These are phyloP conservation scores for Microchrysa polita DNA, from an alignment of 2,888 invertebrate species.

Conservation along the genomic window DNA sequence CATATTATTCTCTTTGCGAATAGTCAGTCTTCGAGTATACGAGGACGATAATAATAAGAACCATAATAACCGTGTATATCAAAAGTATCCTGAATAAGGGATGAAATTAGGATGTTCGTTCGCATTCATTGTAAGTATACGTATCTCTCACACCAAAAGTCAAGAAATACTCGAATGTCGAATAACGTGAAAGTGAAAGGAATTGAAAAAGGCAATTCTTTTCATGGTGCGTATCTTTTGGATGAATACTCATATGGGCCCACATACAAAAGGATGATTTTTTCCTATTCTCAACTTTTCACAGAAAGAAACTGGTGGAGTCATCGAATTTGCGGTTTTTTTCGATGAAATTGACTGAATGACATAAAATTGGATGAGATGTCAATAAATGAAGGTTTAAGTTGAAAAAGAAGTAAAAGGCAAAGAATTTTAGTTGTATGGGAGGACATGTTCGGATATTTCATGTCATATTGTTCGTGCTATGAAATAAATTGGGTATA, in stretches of 20 bases:
- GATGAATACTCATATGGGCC: background rate
- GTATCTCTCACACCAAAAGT: background rate
- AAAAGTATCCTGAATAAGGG: background rate
- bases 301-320: background rate
- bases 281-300: background rate
- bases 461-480: background rate
- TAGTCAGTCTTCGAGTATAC: no score
- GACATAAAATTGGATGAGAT: constrained; percentile 9
- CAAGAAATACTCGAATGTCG: no score
- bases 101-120: constrained; percentile 1
- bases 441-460: background rate
- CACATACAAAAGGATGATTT: background rate
- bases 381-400: constrained; percentile 7
- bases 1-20: background rate
- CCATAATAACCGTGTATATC: background rate
- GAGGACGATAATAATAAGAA: constrained; percentile 2
- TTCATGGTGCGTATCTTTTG: background rate
- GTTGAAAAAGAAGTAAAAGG: background rate
- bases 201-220: constrained; percentile 5
- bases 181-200: no score
- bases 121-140: no score
- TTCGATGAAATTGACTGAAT: constrained; percentile 5
- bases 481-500: no score
- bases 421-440: background rate
- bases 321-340: constrained; percentile 4